phyloP scores from a whole-genome alignment of 1,140 invertebrate species.

The Platyscapa corneri region DNA sequence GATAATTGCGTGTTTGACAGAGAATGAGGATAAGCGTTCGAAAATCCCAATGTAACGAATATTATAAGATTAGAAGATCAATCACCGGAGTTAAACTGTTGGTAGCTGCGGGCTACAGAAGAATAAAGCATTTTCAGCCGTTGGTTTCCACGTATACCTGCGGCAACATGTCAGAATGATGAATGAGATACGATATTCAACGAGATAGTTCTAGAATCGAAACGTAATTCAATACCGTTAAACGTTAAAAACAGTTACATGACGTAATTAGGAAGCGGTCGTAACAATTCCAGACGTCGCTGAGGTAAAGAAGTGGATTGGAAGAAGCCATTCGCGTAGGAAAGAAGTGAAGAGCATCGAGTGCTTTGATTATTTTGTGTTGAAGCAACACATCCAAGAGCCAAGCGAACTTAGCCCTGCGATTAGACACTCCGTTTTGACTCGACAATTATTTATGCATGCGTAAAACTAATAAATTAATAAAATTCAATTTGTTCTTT shows the following conservation, averaged over 20 bases:
- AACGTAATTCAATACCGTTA: conserved; percentile 6
- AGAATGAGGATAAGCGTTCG: not conserved
- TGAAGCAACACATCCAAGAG: not conserved
- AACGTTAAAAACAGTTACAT: conserved; percentile 42
- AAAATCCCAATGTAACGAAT: not conserved
- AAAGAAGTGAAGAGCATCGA: not conserved
- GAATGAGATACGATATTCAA: not conserved
- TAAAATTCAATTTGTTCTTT: not conserved
- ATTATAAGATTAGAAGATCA: not conserved
- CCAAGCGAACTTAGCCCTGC: not conserved
- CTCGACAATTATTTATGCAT: no score
- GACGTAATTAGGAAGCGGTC: conserved; percentile 37
- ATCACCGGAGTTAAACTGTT: not conserved
- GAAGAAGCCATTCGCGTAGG: not conserved
- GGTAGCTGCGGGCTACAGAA: not conserved
- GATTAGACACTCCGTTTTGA: no score
- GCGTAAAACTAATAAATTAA: not conserved
- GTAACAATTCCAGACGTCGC: conserved; percentile 16
- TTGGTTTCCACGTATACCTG: not conserved
- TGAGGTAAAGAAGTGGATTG: not conserved
- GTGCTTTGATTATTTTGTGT: not conserved
- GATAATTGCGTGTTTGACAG: not conserved
- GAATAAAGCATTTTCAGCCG: not conserved
- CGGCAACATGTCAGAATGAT: conserved; percentile 23
- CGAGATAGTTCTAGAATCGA: conserved; percentile 2